Evolutionary conservation across 2,888 invertebrate species (phyloP).

Genomic region (Troides helena): DNA sequence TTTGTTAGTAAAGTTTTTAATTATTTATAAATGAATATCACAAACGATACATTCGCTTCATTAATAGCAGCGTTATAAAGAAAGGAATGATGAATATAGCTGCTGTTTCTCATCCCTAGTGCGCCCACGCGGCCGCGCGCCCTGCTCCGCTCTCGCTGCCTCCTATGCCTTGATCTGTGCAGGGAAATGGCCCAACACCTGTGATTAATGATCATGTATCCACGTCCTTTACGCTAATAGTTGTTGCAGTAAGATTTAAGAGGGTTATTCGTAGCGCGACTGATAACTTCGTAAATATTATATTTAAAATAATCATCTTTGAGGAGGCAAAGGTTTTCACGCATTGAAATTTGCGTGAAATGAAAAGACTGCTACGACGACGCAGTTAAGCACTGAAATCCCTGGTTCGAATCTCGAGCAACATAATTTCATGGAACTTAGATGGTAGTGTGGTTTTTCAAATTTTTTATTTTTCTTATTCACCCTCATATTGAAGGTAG

Average conservation of each 20-base stretch:
- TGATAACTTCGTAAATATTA: not conserved
- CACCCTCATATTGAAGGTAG: too few species aligned
- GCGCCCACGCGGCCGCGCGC: slow-evolving; percentile 26
- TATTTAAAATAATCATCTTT: not conserved
- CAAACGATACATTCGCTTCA: slow-evolving; percentile 37
- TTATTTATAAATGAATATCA: slow-evolving; percentile 31
- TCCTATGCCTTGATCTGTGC: slow-evolving; percentile 57
- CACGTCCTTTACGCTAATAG: slow-evolving; percentile 31
- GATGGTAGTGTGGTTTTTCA: too few species aligned
- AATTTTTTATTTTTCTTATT: too few species aligned
- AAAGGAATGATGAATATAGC: slow-evolving; percentile 21
- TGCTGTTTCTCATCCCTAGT: slow-evolving; percentile 20
- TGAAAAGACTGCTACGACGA: too few species aligned
- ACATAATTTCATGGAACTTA: too few species aligned
- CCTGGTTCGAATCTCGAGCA: too few species aligned
- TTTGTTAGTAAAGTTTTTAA: too few species aligned
- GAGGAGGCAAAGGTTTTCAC: too few species aligned
- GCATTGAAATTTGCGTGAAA: too few species aligned
- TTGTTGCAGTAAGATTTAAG: slow-evolving; percentile 25
- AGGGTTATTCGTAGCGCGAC: not conserved
- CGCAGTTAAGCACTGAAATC: too few species aligned
- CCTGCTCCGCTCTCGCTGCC: slow-evolving; percentile 33
- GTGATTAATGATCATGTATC: slow-evolving; percentile 52
- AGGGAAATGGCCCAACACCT: slow-evolving; percentile 46
- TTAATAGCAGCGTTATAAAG: slow-evolving; percentile 26